phyloP scores from a whole-genome alignment of 37 sponge, comb jelly and placozoan species.

The Geodia barretti region DNA sequence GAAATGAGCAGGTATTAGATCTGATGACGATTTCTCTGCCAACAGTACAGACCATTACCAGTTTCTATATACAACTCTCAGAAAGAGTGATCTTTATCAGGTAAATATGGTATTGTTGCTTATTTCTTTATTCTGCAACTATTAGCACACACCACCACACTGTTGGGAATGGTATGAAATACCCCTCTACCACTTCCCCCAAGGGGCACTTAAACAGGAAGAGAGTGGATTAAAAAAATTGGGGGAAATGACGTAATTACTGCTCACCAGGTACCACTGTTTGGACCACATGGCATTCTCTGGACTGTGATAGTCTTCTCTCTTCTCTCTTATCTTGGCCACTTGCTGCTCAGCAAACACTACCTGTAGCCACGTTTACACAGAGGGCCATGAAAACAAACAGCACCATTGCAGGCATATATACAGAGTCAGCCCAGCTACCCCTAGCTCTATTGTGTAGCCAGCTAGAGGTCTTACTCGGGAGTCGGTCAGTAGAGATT shows the following conservation, averaged over 20 bases:
- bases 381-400: too few species aligned
- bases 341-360: slow-evolving; percentile 83
- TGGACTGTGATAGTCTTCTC: slow-evolving; percentile 38
- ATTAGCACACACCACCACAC: not conserved
- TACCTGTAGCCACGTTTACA: too few species aligned
- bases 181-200: not conserved
- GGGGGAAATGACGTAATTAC: too few species aligned
- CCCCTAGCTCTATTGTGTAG: not conserved
- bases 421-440: too few species aligned
- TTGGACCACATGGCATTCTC: slow-evolving; percentile 54
- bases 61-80: too few species aligned
- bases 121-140: too few species aligned
- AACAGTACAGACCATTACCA: too few species aligned
- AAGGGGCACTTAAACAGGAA: not conserved
- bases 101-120: too few species aligned
- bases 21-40: too few species aligned
- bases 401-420: not conserved
- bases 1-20: too few species aligned
- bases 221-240: not conserved
- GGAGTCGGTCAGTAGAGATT: slow-evolving; percentile 24
- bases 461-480: slow-evolving; percentile 22
- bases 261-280: slow-evolving; percentile 94
- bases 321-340: slow-evolving; percentile 62
- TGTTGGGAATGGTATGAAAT: not conserved
- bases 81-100: too few species aligned